Base-by-base conservation (phyloP, 2,113 vertebrate species). In the Trochalopteron elliotii region DNA sequence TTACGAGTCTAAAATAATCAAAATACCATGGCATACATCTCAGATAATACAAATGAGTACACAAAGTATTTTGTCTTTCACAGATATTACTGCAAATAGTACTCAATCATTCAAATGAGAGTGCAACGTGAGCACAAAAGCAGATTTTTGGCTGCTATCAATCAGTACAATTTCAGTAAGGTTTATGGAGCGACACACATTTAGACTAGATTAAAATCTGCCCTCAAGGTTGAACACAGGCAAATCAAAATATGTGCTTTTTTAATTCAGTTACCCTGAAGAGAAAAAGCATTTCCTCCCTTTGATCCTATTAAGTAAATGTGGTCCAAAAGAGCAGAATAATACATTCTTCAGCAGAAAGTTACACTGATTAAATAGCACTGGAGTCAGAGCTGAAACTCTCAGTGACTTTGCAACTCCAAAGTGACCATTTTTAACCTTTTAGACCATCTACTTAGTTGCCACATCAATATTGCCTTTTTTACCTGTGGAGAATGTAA, bases 141-240 rank as follows among this genome's bases (percentile, higher is more conserved):
- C 83, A 60, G 68, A 71, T 83, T 93, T 88, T 87, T 83, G 83
- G 79, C 92, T 86, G 52, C 72, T 82, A 70, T 84, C 84, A 95
- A 75, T 84, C 83, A 89, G 69, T 16, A 79, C 28, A 89, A 79
- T 64, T 72, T 71, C 56, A 81, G 45, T 39, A 52, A 89, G 78
- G 69, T 93, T 92, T 83, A 79, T 64, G 61, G 65, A 94, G 60
- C 65, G 84, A 78, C 76, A 90, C 76, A 86, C 50, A 2, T 90
- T 96, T 92, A 96, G 83, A 35, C 61, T 84, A 96, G 96, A 96
- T 95, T 88, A 97, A 93, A 96, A 96, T 97, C 96, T 94, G 90
- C 83, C 76, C 85, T 93, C 92, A 75, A 93, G 90, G 87, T 1
- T 84, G 76, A 94, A 69, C 72, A 82, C 23, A 53, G n/a, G 61